Conservation (phyloP, 2,888 invertebrate genomes). For the Acholoe squamosa region DNA sequence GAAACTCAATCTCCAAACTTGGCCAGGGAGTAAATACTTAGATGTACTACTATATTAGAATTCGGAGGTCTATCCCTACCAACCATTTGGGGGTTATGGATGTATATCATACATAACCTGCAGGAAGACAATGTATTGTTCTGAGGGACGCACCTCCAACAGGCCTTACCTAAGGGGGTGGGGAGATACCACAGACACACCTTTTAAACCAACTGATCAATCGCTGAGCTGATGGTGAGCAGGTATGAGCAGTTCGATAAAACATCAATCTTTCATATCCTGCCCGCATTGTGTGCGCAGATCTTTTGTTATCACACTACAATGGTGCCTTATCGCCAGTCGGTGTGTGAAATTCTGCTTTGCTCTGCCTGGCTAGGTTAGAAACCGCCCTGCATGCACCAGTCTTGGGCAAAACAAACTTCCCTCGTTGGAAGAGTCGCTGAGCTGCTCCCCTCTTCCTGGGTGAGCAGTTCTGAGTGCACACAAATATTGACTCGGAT, state of each 20-base stretch:
- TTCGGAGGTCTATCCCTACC: too few relatives aligned
- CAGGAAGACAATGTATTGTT: too few relatives aligned
- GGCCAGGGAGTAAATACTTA: too few relatives aligned
- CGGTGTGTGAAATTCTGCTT: conserved; percentile 45
- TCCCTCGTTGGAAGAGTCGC: background rate
- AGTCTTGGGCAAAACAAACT: conserved; percentile 24
- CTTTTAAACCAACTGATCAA: conserved; percentile 30
- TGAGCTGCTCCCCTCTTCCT: conserved; percentile 13
- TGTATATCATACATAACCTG: too few relatives aligned
- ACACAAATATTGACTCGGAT: conserved; percentile 5
- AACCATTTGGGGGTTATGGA: too few relatives aligned
- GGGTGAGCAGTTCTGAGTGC: background rate
- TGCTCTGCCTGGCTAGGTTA: conserved; percentile 30
- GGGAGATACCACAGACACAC: background rate
- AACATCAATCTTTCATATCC: conserved; percentile 15
- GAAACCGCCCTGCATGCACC: conserved; percentile 40
- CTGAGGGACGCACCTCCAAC: too few relatives aligned
- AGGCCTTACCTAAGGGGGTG: background rate
- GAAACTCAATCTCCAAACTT: background rate
- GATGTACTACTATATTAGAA: too few relatives aligned
- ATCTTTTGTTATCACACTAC: conserved; percentile 30
- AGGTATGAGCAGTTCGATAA: conserved; percentile 24
- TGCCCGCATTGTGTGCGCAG: background rate
- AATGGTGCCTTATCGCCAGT: conserved; percentile 23
- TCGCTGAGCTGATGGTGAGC: conserved; percentile 12